Percentiles rank a stretch among this genome's conserved stretches.
phyloP scores from a whole-genome alignment of 2,113 vertebrate species.

The Bombycilla garrulus region DNA sequence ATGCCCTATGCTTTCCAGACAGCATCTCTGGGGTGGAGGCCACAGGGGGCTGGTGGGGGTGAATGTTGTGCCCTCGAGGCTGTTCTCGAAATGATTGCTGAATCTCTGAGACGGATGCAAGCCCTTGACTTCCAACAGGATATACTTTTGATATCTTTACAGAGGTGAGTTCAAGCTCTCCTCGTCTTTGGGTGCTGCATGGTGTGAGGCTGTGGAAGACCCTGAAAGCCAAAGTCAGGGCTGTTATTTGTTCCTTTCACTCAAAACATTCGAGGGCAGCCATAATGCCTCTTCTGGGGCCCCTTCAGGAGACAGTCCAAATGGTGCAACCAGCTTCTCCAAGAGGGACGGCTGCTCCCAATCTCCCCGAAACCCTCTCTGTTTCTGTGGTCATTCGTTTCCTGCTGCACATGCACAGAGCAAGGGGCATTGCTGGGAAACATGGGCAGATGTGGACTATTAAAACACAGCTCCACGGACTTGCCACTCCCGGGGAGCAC shows the following conservation, averaged over 20 bases:
- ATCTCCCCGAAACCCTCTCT: not conserved
- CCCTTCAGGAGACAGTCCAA: not conserved
- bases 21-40: not conserved
- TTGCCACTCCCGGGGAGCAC: rapidly evolving
- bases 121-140: not conserved
- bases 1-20: not conserved
- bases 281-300: not conserved
- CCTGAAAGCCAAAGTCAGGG: not conserved
- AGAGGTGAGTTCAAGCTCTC: not conserved
- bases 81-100: not conserved
- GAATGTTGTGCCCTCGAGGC: not conserved
- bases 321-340: not conserved
- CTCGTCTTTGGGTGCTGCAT: not conserved
- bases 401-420: not conserved
- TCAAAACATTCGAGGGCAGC: not conserved
- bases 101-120: not conserved
- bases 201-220: not conserved
- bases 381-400: not conserved
- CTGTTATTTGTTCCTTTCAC: not conserved
- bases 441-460: not conserved
- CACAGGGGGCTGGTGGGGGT: not conserved
- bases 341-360: not conserved
- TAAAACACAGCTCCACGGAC: rapidly evolving
- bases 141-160: not conserved
- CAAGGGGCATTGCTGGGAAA: not conserved